Conservation (phyloP, 2,888 invertebrate species). For the Chymomyza amoena region DNA sequence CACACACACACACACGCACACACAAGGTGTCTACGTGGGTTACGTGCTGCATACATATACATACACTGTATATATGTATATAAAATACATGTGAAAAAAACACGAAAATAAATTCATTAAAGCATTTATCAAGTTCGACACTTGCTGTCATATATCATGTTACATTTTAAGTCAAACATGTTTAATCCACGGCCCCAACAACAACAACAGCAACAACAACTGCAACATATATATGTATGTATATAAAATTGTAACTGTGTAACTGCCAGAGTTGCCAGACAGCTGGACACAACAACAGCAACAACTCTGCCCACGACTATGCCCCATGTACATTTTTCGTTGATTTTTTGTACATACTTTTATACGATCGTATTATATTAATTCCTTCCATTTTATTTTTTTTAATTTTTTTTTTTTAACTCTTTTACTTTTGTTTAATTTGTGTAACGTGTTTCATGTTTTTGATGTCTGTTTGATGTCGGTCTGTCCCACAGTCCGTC, state of each 20-base stretch:
- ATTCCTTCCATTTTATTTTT: not conserved
- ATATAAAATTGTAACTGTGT: slow-evolving; percentile 22
- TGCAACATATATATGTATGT: slow-evolving; percentile 15
- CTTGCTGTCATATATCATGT: slow-evolving; percentile 62
- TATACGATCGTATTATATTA: not conserved
- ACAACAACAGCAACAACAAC: slow-evolving; percentile 20
- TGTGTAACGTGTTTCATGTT: slow-evolving; percentile 57
- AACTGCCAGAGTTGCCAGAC: slow-evolving; percentile 5
- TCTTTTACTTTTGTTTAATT: slow-evolving; percentile 51
- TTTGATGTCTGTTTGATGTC: slow-evolving; percentile 18
- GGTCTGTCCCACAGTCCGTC: slow-evolving; percentile 1
- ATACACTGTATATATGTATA: not conserved
- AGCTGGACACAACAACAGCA: not conserved
- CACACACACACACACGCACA: not conserved
- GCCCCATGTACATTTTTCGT: slow-evolving; percentile 18
- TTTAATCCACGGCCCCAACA: slow-evolving; percentile 57
- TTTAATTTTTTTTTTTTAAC: not conserved
- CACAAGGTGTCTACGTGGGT: not conserved
- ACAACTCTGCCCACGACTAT: slow-evolving; percentile 5
- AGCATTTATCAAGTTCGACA: slow-evolving; percentile 73
- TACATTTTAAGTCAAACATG: slow-evolving; percentile 57
- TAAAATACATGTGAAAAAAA: slow-evolving; percentile 26
- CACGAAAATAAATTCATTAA: slow-evolving; percentile 70
- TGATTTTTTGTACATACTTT: not conserved
- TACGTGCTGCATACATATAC: not conserved